phyloP scores from a whole-genome alignment of 1,140 invertebrate genomes.

The Pristionchus pacificus region DNA sequence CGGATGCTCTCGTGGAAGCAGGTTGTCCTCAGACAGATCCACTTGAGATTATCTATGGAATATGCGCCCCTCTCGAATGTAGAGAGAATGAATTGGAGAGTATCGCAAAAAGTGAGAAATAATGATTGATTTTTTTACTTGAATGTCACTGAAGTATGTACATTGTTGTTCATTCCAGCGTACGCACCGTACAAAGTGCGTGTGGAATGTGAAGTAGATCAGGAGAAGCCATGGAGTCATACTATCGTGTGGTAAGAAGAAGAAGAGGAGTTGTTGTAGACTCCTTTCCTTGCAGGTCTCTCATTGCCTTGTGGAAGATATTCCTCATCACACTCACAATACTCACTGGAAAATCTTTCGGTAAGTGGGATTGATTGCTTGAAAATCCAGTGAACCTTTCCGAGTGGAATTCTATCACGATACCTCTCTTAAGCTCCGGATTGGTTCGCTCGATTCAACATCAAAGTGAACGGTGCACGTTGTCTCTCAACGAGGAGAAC shows the following conservation, averaged over 20 bases:
- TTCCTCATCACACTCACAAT: too few relatives aligned
- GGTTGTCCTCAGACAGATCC: conserved; percentile 37
- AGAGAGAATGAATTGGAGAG: conserved; percentile 17
- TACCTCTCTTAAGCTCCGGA: neutral
- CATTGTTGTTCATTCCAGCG: too few relatives aligned
- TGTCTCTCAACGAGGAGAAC: conserved; percentile 10
- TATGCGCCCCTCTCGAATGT: conserved; percentile 29
- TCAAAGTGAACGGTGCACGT: neutral
- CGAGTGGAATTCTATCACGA: too few relatives aligned
- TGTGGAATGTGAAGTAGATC: neutral
- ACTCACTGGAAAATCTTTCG: too few relatives aligned
- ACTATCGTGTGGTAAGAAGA: too few relatives aligned
- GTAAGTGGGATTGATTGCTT: too few relatives aligned
- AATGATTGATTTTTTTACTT: conserved; percentile 4
- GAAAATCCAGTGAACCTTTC: too few relatives aligned
- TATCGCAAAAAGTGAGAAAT: conserved; percentile 17
- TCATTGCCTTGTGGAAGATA: too few relatives aligned
- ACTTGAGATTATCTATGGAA: conserved; percentile 30
- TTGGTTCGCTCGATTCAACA: neutral
- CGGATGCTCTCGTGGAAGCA: conserved; percentile 18
- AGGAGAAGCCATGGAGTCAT: too few relatives aligned
- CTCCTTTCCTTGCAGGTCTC: too few relatives aligned
- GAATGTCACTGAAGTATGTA: too few relatives aligned
- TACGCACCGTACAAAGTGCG: neutral
- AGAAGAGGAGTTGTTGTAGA: too few relatives aligned